Evolutionary conservation across 2,888 invertebrate genomes (phyloP), one percentile per base, ranked within the genome.

Genomic region (Lissocephala sabroskyi): DNA sequence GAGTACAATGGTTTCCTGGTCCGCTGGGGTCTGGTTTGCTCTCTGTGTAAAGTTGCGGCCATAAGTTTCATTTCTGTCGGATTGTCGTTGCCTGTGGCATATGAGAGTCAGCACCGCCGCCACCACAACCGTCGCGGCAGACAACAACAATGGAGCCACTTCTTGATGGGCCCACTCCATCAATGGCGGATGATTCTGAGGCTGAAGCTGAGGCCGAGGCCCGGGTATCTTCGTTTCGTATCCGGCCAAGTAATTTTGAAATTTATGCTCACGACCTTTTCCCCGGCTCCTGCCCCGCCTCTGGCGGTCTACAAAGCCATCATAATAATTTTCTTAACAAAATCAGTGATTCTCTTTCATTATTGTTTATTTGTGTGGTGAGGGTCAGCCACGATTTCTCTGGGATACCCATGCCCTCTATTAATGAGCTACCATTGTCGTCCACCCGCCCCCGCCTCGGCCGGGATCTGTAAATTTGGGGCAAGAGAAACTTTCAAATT

Each of bases 181-280:
- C 68, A 63, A 62, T 60, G 71, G 50, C 23, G 23, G n/a, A n/a
- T n/a, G n/a, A n/a, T 26, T 4, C 26, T 9, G 26, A 26, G 4
- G 26, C 26, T 9, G 26, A 26, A 6, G 26, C 26, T 26, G 26
- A 26, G 4, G 26, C 26, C 26, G 26, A 26, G 9, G 26, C 26
- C 26, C 4, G 9, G 5, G 26, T n/a, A n/a, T n/a, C n/a, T 23
- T 23, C 23, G 3, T 7, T 23, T 23, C 7, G 23, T 23, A 23
- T 23, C 23, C 23, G 23, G 7, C 23, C 49, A 57, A 70, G 71
- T 56, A 70, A 70, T 68, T 68, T 23, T 23, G 46, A 67, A 71
- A 70, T 75, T 67, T 75, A 75, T 75, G 67, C 68, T 75, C 75
- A 75, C 75, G 75, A 70, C 68, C 75, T 75, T 71, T 57, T 64